Evolutionary conservation across 2,113 vertebrate species (phyloP).

Genomic region (Hiodon tergisus): DNA sequence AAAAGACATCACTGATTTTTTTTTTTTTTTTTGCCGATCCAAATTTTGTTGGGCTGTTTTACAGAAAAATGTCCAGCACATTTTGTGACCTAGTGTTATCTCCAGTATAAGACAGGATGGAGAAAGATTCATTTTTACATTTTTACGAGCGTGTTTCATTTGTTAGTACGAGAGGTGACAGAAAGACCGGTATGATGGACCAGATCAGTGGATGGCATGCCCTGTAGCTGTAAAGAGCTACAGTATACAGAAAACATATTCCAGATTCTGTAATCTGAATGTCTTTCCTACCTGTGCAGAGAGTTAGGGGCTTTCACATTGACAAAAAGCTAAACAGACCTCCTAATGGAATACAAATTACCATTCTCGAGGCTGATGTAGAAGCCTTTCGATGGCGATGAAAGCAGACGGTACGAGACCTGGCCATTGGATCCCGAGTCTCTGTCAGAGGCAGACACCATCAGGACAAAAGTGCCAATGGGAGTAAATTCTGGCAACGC

Average conservation of each 20-base stretch:
- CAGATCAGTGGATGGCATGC: too few species aligned
- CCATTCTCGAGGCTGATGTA: slow-evolving; percentile 71
- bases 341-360: slow-evolving; percentile 42
- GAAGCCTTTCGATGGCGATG: slow-evolving; percentile 64
- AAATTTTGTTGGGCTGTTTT: neutral
- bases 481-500: slow-evolving; percentile 66
- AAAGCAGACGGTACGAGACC: slow-evolving; percentile 75
- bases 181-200: too few species aligned
- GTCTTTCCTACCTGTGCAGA: neutral
- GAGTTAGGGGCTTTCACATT: neutral
- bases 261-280: neutral
- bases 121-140: neutral
- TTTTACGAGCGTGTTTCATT: neutral
- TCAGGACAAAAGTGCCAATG: slow-evolving; percentile 54
- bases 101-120: neutral
- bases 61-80: neutral
- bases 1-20: neutral
- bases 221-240: too few species aligned
- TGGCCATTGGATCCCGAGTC: slow-evolving; percentile 65
- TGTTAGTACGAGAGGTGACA: neutral
- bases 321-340: neutral
- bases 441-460: slow-evolving; percentile 69
- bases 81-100: neutral
- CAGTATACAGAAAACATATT: too few species aligned
- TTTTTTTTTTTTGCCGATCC: neutral